Evolutionary conservation across 2,888 invertebrate genomes (phyloP), one percentile per base, ranked within the genome.

Genomic region (Cheilosia pagana): DNA sequence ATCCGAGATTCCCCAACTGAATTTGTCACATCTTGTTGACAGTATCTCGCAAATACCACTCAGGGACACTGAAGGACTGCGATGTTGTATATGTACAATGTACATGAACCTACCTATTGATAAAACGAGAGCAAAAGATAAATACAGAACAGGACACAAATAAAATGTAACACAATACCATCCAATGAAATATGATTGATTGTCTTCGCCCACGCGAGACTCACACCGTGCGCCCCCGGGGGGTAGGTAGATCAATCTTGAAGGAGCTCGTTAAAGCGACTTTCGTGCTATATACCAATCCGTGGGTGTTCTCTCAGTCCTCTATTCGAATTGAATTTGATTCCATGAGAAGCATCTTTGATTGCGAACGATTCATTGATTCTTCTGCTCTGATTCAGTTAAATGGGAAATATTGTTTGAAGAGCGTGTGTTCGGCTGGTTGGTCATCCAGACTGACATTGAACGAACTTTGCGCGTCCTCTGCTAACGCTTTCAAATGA

Each of bases 151-250:
- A n/a, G 3, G 12, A 28, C 28, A n/a, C 63, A 65, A 67, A 60
- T 59, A 60, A 59, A 52, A 14, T 39, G 45, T 60, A 72, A 71
- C 31, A 59, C 67, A 67, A 79, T 79, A 78, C 55, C 43, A 21
- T 31, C 52, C 63, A 60, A 78, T 78, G 65, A 65, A 72, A 71
- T 59, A 71, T 78, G 78, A 78, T 78, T 78, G 63, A 78, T 72
- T 71, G 71, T 65, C 57, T 65, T n/a, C 57, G 14, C 50, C 75
- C 57, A 50, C 57, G 28, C 41, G 16, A 43, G n/a, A 28, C 39
- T 50, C 65, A 48, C 25, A 45, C 48, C 4, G 21, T 23, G 39
- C n/a, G n/a, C n/a, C n/a, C n/a, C 23, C 16, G n/a, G 21, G 55
- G 35, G 12, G 25, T 25, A 25, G 35, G 35, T 65, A 21, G 60